A percentile compares a stretch with the other conserved stretches of the same genome.
Conservation (phyloP, 2,888 invertebrate genomes). For the Deilephila elpenor region DNA sequence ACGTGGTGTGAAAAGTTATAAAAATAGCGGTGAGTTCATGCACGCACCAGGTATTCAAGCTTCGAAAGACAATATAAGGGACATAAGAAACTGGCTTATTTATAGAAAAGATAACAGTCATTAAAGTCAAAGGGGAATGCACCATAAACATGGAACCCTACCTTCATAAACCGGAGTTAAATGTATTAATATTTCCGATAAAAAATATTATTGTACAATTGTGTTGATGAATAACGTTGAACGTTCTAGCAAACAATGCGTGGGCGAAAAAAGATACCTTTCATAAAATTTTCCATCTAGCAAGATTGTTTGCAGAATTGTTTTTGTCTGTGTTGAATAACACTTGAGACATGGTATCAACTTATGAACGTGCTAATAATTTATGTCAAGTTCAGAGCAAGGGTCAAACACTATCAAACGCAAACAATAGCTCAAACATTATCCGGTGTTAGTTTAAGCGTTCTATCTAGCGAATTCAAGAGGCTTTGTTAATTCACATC, state of each 20-base stretch:
- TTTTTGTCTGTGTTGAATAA: slow-evolving; percentile 16
- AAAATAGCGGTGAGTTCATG: too few relatives aligned
- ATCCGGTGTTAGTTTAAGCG: neutral
- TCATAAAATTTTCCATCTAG: slow-evolving; percentile 28
- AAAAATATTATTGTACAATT: neutral
- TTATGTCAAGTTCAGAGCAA: slow-evolving; percentile 9
- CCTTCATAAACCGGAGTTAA: neutral
- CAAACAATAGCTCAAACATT: slow-evolving; percentile 2
- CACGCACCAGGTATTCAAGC: neutral
- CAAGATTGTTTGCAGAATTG: slow-evolving; percentile 2
- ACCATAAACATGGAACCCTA: neutral
- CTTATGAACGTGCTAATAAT: neutral
- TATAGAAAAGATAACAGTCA: slow-evolving; percentile 4
- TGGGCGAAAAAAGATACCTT: slow-evolving; percentile 25
- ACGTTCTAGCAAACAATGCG: neutral
- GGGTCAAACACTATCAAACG: neutral
- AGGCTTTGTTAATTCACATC: neutral
- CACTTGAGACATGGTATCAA: neutral
- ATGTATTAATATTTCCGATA: neutral
- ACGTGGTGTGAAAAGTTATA: too few relatives aligned
- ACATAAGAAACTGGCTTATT: neutral
- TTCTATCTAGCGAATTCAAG: neutral
- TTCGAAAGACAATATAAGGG: neutral
- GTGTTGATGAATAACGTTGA: neutral
- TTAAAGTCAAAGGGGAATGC: slow-evolving; percentile 22